These are phyloP conservation scores for Enteromius mattozi DNA, from an alignment of 2,797 vertebrate genomes.

Conservation along the genomic window DNA sequence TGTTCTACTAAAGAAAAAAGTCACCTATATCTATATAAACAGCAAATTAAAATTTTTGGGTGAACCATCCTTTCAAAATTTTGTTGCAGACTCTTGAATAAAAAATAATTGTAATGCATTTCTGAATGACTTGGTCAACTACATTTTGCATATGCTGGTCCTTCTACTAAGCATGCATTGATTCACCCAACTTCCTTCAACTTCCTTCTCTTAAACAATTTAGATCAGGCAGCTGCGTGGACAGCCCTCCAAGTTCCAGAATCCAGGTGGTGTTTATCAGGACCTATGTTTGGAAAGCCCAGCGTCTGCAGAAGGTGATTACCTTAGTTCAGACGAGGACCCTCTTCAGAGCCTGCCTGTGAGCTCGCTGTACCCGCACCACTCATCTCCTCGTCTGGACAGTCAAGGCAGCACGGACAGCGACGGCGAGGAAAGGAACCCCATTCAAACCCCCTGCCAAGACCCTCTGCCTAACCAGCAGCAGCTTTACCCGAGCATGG, in stretches of 20 bases:
- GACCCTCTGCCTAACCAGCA: conserved; percentile 67
- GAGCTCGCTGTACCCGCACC: conserved; percentile 83
- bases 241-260: conserved; percentile 79
- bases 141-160: not conserved
- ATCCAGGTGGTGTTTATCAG: conserved; percentile 79
- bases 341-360: conserved; percentile 86
- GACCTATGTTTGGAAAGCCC: conserved; percentile 85
- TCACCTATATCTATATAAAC: too few relatives aligned
- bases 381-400: conserved; percentile 81
- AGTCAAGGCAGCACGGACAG: conserved; percentile 94
- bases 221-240: conserved; percentile 89
- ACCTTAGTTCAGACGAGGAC: conserved; percentile 93
- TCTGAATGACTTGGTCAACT: not conserved
- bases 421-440: conserved; percentile 80
- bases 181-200: not conserved
- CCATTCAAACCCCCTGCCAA: conserved; percentile 62
- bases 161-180: not conserved
- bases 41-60: not conserved
- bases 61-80: not conserved
- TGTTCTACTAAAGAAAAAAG: too few relatives aligned
- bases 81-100: not conserved
- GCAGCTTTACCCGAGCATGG: conserved; percentile 78
- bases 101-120: too few relatives aligned
- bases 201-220: conserved; percentile 20
- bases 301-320: conserved; percentile 88